Evolutionary conservation across 2,888 invertebrate species (phyloP).

Genomic region (Tinea pellionella): DNA sequence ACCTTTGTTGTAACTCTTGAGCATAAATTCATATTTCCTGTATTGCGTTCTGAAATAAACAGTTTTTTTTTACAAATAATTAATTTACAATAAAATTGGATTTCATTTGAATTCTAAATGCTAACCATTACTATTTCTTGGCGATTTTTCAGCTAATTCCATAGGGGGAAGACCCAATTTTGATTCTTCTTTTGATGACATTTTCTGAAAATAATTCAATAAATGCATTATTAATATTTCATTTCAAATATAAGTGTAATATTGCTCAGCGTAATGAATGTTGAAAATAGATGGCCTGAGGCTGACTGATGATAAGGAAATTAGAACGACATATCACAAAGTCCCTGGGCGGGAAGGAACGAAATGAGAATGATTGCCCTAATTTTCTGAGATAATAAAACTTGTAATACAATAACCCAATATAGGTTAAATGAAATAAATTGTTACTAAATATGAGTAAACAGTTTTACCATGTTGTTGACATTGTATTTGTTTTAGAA

Average conservation of each 20-base stretch:
- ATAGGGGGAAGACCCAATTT: conserved; percentile 49
- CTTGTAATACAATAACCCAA: not conserved
- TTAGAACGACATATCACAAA: not conserved
- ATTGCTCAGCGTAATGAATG: not conserved
- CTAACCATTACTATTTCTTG: conserved; percentile 10
- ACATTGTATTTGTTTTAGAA: no score
- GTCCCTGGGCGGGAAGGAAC: not conserved
- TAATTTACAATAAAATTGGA: no score
- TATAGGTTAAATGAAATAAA: not conserved
- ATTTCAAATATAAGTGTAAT: not conserved
- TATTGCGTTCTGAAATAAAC: not conserved
- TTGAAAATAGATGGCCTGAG: not conserved
- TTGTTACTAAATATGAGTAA: not conserved
- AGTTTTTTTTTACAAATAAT: not conserved
- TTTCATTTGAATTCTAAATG: not conserved
- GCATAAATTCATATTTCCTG: not conserved
- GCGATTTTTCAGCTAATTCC: conserved; percentile 44
- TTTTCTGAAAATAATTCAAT: conserved; percentile 31
- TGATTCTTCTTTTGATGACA: conserved; percentile 30
- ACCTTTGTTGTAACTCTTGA: not conserved
- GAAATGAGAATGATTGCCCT: conserved; percentile 6
- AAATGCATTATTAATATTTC: no score
- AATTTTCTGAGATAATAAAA: conserved; percentile 8
- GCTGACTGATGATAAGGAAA: not conserved
- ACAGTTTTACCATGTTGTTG: no score